Evolutionary conservation across 2,888 invertebrate genomes (phyloP).

Genomic region (Blastobasis adustella): DNA sequence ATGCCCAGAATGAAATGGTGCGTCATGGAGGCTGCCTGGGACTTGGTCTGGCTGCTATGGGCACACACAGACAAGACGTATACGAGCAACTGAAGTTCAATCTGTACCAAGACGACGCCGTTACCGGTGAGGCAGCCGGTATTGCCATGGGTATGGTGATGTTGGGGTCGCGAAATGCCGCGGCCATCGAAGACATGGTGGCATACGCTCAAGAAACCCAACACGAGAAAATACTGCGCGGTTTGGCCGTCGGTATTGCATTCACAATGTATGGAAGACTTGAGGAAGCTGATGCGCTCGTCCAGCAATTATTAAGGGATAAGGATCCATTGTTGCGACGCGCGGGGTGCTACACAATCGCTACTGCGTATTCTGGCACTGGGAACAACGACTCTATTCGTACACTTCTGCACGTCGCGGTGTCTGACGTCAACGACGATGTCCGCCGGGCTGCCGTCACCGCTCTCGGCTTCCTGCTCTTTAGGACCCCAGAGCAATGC

Average conservation of each 20-base stretch:
- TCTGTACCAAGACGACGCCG: conserved; percentile 98
- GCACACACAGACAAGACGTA: conserved; percentile 94
- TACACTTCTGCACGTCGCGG: conserved; percentile 95
- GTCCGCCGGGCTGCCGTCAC: conserved; percentile 98
- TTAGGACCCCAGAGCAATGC: conserved; percentile 97
- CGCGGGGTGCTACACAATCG: conserved; percentile 98
- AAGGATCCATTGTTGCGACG: conserved; percentile 96
- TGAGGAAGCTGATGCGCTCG: conserved; percentile 96
- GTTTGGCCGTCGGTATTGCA: conserved; percentile 96
- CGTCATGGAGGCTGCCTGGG: conserved; percentile 98
- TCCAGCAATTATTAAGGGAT: conserved; percentile 91
- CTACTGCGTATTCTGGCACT: conserved; percentile 98
- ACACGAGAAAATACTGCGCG: conserved; percentile 98
- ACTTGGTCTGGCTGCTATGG: conserved; percentile 98
- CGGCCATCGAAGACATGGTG: conserved; percentile 95
- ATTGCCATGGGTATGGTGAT: conserved; percentile 99
- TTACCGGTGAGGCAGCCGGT: conserved; percentile 98
- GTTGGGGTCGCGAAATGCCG: conserved; percentile 94
- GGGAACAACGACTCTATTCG: conserved; percentile 98
- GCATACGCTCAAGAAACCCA: conserved; percentile 96
- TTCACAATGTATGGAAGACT: conserved; percentile 97
- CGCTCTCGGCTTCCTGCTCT: conserved; percentile 97
- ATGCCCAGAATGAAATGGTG: conserved; percentile 97
- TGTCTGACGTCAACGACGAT: conserved; percentile 99
- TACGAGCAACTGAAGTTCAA: conserved; percentile 98